Evolutionary conservation across 1,140 invertebrate genomes (phyloP), one percentile per base, ranked within the genome.

Genomic region (Stegodyphus dumicola): DNA sequence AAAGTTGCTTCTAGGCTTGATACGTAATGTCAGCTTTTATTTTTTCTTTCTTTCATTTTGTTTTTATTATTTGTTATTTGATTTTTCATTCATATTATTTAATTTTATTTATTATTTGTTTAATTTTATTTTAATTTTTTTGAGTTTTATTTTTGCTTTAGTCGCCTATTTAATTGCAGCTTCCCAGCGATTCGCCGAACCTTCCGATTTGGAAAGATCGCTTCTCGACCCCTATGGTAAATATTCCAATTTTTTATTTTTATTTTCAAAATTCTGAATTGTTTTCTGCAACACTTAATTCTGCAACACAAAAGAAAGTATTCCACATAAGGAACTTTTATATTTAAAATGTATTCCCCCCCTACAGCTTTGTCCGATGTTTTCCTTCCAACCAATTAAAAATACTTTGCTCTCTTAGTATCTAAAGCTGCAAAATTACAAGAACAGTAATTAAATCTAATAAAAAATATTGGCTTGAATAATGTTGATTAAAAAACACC

Each of bases 171-270:
- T 51, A 85, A 76, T 85, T 84, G 49, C 81, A 85, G 81, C 74
- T 77, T 67, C 81, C 18, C 81, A 83, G n/a, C 70, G 81, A 48
- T 85, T 56, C 60, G 69, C 77, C 9, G 81, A 85, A 65, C 65
- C 73, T 6, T 33, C 71, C 7, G 81, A 76, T 48, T 85, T 85
- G 81, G 81, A 85, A 85, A 6, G 81, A 77, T 69, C 81, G 6
- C 73, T 85, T n/a, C 56, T 85, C 17, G 81, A 85, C 65, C 81
- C 81, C n/a, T 85, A 85, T 52, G 81, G 81, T 85, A 85, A 85
- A 76, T 85, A 85, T 48, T 65, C 10, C 18, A 33, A 67, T 53
- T 48, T 56, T 67, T 67, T 33, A 74, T 15, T 53, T 51, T 73
- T 81, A 54, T 13, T 56, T 53, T 80, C 2, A 48, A 52, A 73